These are phyloP conservation scores for Xiphydria camelus DNA, from an alignment of 2,888 invertebrate species.

Conservation along the genomic window DNA sequence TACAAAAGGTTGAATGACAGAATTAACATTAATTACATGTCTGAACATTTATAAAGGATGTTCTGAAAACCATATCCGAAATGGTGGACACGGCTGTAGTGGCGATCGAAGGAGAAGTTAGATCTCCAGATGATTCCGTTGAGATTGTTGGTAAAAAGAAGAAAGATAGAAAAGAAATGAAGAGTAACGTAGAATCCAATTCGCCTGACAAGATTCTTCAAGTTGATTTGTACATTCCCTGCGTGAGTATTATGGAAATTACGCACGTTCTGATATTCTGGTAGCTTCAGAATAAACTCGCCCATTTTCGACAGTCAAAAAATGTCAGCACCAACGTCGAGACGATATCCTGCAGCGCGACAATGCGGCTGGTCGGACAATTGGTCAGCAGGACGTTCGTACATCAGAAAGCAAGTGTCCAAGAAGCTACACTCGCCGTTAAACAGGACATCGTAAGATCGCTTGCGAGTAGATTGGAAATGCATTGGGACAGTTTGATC, in stretches of 20 bases:
- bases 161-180: conserved; percentile 60
- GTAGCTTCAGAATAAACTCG: conserved; percentile 59
- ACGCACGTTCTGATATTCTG: conserved; percentile 58
- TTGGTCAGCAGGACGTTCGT: conserved; percentile 77
- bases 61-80: conserved; percentile 64
- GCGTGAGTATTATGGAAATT: conserved; percentile 66
- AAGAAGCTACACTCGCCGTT: conserved; percentile 73
- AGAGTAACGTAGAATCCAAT: conserved; percentile 55
- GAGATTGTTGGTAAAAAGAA: conserved; percentile 69
- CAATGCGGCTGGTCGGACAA: conserved; percentile 73
- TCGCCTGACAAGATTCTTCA: conserved; percentile 60
- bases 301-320: conserved; percentile 15
- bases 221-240: conserved; percentile 72
- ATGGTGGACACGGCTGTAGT: conserved; percentile 69
- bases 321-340: conserved; percentile 27
- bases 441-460: conserved; percentile 86
- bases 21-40: neutral
- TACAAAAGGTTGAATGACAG: neutral
- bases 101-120: conserved; percentile 74
- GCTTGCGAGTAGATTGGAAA: conserved; percentile 80
- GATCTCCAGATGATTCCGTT: conserved; percentile 66
- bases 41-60: conserved; percentile 59
- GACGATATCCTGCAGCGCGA: conserved; percentile 62
- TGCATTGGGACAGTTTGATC: conserved; percentile 91
- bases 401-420: conserved; percentile 74